Base-by-base conservation (phyloP, 2,113 vertebrate species). In the Nestor notabilis region DNA sequence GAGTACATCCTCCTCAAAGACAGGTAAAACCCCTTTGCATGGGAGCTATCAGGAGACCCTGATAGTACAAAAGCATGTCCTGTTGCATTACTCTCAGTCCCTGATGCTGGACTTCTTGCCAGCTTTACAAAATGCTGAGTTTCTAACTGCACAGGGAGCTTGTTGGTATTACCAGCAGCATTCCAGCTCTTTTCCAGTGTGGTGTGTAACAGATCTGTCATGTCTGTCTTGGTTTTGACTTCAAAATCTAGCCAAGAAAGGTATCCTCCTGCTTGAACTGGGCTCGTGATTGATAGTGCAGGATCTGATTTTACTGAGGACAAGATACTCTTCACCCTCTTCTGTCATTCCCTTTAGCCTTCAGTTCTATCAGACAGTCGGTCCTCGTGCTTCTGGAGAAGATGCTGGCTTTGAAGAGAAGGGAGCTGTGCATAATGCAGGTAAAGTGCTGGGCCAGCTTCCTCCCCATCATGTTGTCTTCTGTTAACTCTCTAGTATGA, bases 1-100 rank as follows among this genome's bases (percentile, higher is more conserved):
- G 98, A 98, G 47, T 98, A 97, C 82, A 29, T 97, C 33, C 96
- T 98, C 63, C 97, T 97, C 13, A 97, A 88, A 85, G 98, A 99
- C 89, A 98, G 98, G 99, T 98, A 66, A 94, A 47, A 43, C 3
- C 1, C 56, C 49, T 44, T 18, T 16, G 28, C 5, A 0, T 4
- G 23, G 13, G 9, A 35, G 31, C 16, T 21, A 5, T 17, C 10
- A 8, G 75, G 15, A 55, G 28, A 60, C 77, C 35, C 9, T 18
- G 33, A 10, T 3, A 39, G n/a, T 15, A 69, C 21, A 58, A 37
- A 39, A 35, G 17, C 14, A 2, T 2, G 15, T 56, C 55, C 43
- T 77, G 0, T 10, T 43, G 60, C 52, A 53, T 49, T n/a, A 17
- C 11, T 63, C 17, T 31, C 35, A 11, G 16, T 47, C 55, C 35